Percentiles rank a stretch among this genome's conserved stretches.
Evolutionary conservation across 2,797 vertebrate species (phyloP).

Genomic region (Malacoraja senta): DNA sequence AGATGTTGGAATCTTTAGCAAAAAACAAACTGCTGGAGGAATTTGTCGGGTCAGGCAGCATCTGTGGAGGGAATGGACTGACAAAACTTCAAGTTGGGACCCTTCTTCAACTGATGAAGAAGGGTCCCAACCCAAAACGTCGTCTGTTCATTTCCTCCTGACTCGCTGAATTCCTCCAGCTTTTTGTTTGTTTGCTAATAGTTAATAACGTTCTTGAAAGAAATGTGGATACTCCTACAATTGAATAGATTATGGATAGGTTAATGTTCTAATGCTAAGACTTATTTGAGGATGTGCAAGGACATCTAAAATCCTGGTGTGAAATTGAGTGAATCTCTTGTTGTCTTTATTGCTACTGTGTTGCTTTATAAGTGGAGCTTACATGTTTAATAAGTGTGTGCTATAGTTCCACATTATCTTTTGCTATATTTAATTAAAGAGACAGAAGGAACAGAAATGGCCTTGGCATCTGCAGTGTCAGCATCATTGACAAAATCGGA

Average conservation of each 20-base stretch:
- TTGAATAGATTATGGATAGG: not conserved
- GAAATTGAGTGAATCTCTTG: not conserved
- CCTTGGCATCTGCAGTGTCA: constrained; percentile 31
- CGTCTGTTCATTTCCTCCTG: no score
- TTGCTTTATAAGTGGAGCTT: not conserved
- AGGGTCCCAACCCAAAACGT: no score
- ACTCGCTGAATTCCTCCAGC: no score
- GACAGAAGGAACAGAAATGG: not conserved
- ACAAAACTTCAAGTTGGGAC: no score
- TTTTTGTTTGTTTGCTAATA: no score
- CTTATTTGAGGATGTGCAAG: not conserved
- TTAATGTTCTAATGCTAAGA: not conserved
- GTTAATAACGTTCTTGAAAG: not conserved
- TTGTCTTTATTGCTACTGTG: not conserved
- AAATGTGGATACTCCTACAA: not conserved
- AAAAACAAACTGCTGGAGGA: no score
- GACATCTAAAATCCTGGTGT: not conserved
- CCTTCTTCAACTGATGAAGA: no score
- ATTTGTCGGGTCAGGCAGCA: no score
- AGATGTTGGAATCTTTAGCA: no score
- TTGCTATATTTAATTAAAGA: not conserved
- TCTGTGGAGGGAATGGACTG: no score
- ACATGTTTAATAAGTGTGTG: not conserved
- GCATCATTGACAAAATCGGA: constrained; percentile 10
- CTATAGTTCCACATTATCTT: not conserved